Evolutionary conservation across 1,140 invertebrate species (phyloP).

Genomic region (Littorina saxatilis): DNA sequence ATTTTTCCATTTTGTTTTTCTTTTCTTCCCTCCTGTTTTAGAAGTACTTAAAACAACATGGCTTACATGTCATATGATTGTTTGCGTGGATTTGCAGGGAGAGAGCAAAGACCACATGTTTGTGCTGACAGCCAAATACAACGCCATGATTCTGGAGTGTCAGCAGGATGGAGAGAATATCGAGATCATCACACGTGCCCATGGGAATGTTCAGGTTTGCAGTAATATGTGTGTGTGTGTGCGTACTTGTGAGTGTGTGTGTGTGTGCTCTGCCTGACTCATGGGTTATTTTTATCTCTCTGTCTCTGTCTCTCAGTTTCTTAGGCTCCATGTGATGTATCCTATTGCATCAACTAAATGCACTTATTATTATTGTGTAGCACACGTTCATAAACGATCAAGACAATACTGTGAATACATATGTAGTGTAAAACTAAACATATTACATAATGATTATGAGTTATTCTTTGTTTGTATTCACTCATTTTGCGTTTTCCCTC

Average conservation of each 20-base stretch:
- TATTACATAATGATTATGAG: no score
- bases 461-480: no score
- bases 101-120: slow-evolving; percentile 96
- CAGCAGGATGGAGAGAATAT: slow-evolving; percentile 82
- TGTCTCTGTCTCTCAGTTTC: background rate
- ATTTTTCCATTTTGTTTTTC: no score
- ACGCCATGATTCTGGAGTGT: slow-evolving; percentile 98
- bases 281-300: slow-evolving; percentile 69
- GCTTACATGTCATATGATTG: no score
- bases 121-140: slow-evolving; percentile 92
- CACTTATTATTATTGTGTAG: no score
- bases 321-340: background rate
- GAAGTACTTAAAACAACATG: no score
- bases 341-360: no score
- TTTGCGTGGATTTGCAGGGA: slow-evolving; percentile 79
- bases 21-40: no score
- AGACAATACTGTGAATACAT: no score
- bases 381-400: no score
- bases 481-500: no score
- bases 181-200: slow-evolving; percentile 96
- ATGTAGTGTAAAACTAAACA: no score
- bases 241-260: background rate
- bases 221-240: background rate
- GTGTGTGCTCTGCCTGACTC: background rate
- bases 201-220: slow-evolving; percentile 89